These are phyloP conservation scores for Andrena minutula DNA, from an alignment of 2,888 invertebrate species.

Conservation along the genomic window DNA sequence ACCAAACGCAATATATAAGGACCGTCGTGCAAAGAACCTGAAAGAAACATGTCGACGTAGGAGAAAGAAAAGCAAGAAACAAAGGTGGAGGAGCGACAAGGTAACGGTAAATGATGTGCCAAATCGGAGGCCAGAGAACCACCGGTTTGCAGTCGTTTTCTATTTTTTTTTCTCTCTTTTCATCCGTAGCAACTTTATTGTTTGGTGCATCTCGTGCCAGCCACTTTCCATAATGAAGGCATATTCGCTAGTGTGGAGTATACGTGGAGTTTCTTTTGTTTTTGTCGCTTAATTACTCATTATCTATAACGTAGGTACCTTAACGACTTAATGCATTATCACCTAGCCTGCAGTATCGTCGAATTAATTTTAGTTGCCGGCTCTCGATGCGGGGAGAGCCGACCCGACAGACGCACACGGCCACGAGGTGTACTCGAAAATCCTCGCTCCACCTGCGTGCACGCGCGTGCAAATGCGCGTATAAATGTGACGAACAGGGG, in stretches of 20 bases:
- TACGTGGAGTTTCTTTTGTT: slow-evolving; percentile 70
- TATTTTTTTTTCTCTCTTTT: slow-evolving; percentile 32
- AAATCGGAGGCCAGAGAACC: slow-evolving; percentile 67
- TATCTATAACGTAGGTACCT: slow-evolving; percentile 76
- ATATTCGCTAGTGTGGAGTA: slow-evolving; percentile 80
- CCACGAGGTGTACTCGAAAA: slow-evolving; percentile 7
- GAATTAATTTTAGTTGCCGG: slow-evolving; percentile 52
- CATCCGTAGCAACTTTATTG: slow-evolving; percentile 80
- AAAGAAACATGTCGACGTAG: slow-evolving; percentile 21
- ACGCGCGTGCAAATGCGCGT: slow-evolving; percentile 3
- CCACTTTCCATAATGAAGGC: slow-evolving; percentile 81
- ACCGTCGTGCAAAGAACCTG: slow-evolving; percentile 34
- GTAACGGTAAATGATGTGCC: slow-evolving; percentile 44
- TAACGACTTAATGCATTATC: slow-evolving; percentile 75
- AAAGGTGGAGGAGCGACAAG: slow-evolving; percentile 20
- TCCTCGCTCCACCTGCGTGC: background rate
- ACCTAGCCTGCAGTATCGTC: slow-evolving; percentile 74
- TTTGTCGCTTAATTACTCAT: slow-evolving; percentile 73
- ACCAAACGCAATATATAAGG: background rate
- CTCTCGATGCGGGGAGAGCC: slow-evolving; percentile 29
- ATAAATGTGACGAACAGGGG: slow-evolving; percentile 15
- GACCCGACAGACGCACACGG: slow-evolving; percentile 17
- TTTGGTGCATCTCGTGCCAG: slow-evolving; percentile 80
- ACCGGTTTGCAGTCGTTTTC: slow-evolving; percentile 52
- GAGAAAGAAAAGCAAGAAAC: slow-evolving; percentile 10